These are phyloP conservation scores for Rutpela maculata DNA, from an alignment of 2,888 invertebrate genomes.

Conservation along the genomic window DNA sequence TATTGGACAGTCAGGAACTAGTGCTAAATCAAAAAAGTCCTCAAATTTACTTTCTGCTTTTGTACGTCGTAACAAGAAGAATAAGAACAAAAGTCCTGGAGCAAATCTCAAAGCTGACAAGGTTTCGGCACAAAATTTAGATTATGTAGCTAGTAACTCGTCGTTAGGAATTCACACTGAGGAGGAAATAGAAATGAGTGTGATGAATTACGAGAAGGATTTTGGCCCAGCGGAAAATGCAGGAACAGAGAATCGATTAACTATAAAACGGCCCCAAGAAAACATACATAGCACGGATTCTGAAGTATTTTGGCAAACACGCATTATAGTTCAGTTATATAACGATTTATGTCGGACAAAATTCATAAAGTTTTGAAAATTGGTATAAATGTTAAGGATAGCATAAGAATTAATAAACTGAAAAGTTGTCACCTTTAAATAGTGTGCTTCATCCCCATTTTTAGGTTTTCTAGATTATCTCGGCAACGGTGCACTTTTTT, in stretches of 20 bases:
- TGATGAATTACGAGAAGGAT: slow-evolving; percentile 51
- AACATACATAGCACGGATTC: slow-evolving; percentile 52
- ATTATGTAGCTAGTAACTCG: slow-evolving; percentile 48
- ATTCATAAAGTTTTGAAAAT: no score
- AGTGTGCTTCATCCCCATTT: no score
- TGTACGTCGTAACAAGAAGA: slow-evolving; percentile 51
- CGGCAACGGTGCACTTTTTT: no score
- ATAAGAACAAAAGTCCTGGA: slow-evolving; percentile 40
- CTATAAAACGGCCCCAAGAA: neutral
- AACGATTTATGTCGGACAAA: no score
- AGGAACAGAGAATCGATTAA: neutral
- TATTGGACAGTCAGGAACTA: slow-evolving; percentile 16
- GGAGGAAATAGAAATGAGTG: slow-evolving; percentile 52
- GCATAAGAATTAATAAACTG: no score
- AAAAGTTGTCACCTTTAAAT: no score
- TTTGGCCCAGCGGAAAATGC: slow-evolving; percentile 24
- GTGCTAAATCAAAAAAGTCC: slow-evolving; percentile 54
- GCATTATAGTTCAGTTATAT: no score
- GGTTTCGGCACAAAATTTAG: slow-evolving; percentile 45
- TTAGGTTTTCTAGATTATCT: no score
- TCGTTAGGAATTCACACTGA: slow-evolving; percentile 48
- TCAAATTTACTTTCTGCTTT: slow-evolving; percentile 54
- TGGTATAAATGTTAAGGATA: no score
- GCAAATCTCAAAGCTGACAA: slow-evolving; percentile 39
- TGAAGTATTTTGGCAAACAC: slow-evolving; percentile 45